Base-by-base conservation (phyloP, 2,797 vertebrate genomes). In the Coendou prehensilis region DNA sequence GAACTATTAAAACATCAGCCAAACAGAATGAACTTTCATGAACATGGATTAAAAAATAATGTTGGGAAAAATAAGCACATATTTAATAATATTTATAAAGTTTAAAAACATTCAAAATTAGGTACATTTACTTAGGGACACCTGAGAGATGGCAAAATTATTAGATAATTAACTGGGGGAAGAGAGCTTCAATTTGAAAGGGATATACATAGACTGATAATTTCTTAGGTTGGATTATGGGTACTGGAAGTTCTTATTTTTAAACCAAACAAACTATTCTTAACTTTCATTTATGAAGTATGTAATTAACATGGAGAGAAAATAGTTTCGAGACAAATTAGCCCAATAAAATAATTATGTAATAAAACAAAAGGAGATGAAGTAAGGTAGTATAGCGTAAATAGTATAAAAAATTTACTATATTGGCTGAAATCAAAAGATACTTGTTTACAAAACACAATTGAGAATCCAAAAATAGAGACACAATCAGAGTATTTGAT, bases 341-440 rank as follows among this genome's bases (percentile, higher is more conserved):
- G 11, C 41, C 30, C 63, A 67, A 14, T 67, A 13, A 67, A 67
- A 7, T 15, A 67, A 67, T 67, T 67, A 67, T n/a, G 6, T 67
- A 67, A 67, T 30, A 33, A 10, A 67, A 67, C 30, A 67, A 47
- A 75, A 75, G 47, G n/a, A 75, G 23, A 75, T 47, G 10, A 75
- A 4, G 45, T 73, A 73, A 73, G 22, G n/a, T 17, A 89, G 33
- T 15, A 33, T 64, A 84, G 83, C 22, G 26, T 67, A 64, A 30
- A 22, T 64, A 64, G 63, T 33, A 64, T 57, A 67, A 84, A 83
- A 14, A 84, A 30, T 67, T 84, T 52, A 84, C 11, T 15, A 11
- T 47, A 50, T 8, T 83, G 30, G 15, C 82, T 89, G 28, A 84
- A 84, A 89, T 93, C 28, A 64, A 84, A 83, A 89, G 22, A 76